Percentiles rank a stretch among this genome's conserved stretches.
Conservation (phyloP, 2,113 vertebrate genomes). For the Brevimyrus niger region DNA sequence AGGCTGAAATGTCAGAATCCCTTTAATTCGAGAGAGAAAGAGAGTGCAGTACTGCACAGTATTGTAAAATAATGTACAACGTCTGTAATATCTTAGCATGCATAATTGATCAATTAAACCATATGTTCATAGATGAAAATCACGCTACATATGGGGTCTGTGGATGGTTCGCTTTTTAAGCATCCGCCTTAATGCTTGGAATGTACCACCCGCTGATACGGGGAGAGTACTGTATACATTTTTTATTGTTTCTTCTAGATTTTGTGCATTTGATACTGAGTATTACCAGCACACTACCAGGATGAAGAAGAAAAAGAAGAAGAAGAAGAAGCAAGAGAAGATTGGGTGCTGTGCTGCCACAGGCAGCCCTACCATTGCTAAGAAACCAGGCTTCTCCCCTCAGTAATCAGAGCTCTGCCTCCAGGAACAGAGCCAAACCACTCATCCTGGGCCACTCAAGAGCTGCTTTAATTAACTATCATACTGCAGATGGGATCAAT, state of each 20-base stretch:
- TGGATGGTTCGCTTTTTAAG: neutral
- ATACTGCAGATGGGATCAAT: conserved; percentile 99
- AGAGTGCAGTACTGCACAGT: neutral
- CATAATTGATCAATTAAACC: neutral
- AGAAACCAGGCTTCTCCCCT: conserved; percentile 98
- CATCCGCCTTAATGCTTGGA: neutral
- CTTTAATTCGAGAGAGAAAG: neutral
- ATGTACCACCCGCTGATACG: neutral
- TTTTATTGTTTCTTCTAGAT: neutral
- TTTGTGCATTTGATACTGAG: neutral
- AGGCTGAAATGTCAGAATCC: neutral
- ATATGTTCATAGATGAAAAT: neutral
- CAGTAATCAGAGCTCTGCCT: conserved; percentile 93
- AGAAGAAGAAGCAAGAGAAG: neutral
- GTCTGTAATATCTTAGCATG: neutral
- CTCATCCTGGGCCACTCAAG: conserved; percentile 96
- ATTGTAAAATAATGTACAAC: neutral
- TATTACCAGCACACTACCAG: neutral
- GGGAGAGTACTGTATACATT: neutral
- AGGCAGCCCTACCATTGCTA: conserved; percentile 86
- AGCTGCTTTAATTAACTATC: conserved; percentile 99
- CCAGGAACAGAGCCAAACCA: conserved; percentile 95
- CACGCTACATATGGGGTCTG: neutral
- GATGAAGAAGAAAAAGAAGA: neutral
- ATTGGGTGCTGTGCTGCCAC: conserved; percentile 58